These are phyloP conservation scores for Protonemura montana DNA, from an alignment of 2,888 invertebrate genomes.

Conservation along the genomic window DNA sequence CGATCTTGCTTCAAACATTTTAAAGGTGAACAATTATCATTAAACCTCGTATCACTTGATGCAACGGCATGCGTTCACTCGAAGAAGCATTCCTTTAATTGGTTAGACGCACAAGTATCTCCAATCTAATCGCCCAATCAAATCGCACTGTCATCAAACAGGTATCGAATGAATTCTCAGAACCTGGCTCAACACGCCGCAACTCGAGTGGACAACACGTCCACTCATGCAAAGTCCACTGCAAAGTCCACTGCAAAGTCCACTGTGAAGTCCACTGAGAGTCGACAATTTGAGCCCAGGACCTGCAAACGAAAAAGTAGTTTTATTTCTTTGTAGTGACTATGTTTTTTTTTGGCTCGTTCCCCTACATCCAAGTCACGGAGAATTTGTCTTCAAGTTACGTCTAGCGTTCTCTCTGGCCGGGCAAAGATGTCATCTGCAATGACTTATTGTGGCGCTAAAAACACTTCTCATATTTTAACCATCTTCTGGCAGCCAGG, in stretches of 20 bases:
- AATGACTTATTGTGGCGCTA: background rate
- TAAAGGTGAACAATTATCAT: background rate
- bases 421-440: background rate
- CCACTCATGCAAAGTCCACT: background rate
- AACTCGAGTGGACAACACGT: background rate
- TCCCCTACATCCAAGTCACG: background rate
- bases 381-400: constrained; percentile 13
- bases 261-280: background rate
- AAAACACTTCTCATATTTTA: background rate
- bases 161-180: background rate
- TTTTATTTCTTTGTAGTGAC: background rate
- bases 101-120: background rate
- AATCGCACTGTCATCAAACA: background rate
- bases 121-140: background rate
- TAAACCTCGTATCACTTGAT: background rate
- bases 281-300: too few relatives aligned
- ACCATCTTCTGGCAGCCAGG: too few relatives aligned
- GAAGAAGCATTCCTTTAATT: background rate
- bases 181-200: background rate
- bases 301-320: too few relatives aligned
- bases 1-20: background rate
- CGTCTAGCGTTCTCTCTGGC: background rate
- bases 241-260: background rate
- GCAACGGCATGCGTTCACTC: background rate
- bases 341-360: background rate